Evolutionary conservation across 1,140 invertebrate genomes (phyloP).

Genomic region (Tribolium castaneum): DNA sequence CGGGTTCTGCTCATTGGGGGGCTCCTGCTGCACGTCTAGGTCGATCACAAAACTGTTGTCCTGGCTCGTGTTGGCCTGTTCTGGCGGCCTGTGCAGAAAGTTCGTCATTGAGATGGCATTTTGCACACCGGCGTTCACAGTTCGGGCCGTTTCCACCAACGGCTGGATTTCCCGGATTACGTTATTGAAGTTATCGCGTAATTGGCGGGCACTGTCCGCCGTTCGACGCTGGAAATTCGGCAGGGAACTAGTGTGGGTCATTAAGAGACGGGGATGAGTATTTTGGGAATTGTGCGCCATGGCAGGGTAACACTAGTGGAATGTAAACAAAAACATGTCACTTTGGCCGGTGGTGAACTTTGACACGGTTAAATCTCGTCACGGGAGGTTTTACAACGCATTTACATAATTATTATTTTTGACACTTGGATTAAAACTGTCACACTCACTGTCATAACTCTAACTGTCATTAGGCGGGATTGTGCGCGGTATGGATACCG

Average conservation of each 20-base stretch:
- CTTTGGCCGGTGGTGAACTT: not conserved
- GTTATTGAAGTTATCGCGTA: slow-evolving; percentile 67
- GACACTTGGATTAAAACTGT: not conserved
- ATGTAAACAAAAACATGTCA: slow-evolving; percentile 13
- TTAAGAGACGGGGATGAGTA: not conserved
- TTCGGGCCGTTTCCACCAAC: slow-evolving; percentile 65
- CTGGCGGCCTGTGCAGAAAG: slow-evolving; percentile 57
- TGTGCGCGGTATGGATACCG: too few species aligned
- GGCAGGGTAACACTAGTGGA: not conserved
- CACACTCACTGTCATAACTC: too few species aligned
- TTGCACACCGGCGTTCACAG: slow-evolving; percentile 58
- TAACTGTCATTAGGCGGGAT: not conserved
- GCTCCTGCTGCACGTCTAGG: slow-evolving; percentile 56
- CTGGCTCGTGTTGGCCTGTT: slow-evolving; percentile 34
- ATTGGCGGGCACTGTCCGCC: slow-evolving; percentile 64
- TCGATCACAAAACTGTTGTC: slow-evolving; percentile 55
- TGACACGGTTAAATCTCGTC: not conserved
- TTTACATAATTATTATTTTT: not conserved
- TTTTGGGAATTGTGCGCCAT: slow-evolving; percentile 5
- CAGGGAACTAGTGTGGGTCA: not conserved
- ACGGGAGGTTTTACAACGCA: not conserved
- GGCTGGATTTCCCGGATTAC: slow-evolving; percentile 68
- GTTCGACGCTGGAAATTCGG: slow-evolving; percentile 62
- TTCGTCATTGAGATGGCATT: slow-evolving; percentile 50
- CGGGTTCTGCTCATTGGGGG: slow-evolving; percentile 38